Conservation (phyloP, 2,113 vertebrate species). For the Henicopernis longicauda region DNA sequence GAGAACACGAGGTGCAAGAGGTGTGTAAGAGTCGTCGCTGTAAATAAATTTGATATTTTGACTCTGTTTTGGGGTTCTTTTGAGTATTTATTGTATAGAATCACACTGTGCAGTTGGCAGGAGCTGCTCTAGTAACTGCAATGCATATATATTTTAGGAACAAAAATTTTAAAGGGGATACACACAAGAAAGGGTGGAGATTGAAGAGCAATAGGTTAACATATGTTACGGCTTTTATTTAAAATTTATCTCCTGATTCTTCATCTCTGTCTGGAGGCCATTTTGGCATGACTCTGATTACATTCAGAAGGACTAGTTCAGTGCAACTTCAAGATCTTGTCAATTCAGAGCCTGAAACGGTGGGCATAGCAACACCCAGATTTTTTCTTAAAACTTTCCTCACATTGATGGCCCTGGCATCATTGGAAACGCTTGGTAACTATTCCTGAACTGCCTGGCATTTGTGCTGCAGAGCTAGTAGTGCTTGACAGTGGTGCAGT, state of each 20-base stretch:
- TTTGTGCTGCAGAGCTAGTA: background rate
- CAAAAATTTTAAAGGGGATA: background rate
- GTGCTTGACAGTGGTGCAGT: background rate
- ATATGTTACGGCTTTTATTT: background rate
- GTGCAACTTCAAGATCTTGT: background rate
- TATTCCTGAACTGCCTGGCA: background rate
- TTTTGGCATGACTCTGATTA: background rate
- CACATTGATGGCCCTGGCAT: background rate
- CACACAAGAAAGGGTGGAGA: background rate
- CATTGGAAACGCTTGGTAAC: background rate
- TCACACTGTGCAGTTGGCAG: background rate
- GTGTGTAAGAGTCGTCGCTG: background rate
- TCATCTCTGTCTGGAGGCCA: background rate
- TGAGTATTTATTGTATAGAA: background rate
- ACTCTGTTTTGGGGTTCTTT: background rate
- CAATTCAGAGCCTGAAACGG: background rate
- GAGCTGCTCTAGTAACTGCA: background rate
- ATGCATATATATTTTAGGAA: background rate
- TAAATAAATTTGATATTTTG: background rate
- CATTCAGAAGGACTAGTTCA: background rate
- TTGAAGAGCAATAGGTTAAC: background rate
- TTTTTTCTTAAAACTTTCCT: background rate
- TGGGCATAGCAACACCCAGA: background rate
- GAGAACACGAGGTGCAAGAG: rapidly evolving
- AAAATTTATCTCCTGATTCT: background rate